Evolutionary conservation across 2,113 vertebrate species (phyloP).

Genomic region (Boleophthalmus pectinirostris): DNA sequence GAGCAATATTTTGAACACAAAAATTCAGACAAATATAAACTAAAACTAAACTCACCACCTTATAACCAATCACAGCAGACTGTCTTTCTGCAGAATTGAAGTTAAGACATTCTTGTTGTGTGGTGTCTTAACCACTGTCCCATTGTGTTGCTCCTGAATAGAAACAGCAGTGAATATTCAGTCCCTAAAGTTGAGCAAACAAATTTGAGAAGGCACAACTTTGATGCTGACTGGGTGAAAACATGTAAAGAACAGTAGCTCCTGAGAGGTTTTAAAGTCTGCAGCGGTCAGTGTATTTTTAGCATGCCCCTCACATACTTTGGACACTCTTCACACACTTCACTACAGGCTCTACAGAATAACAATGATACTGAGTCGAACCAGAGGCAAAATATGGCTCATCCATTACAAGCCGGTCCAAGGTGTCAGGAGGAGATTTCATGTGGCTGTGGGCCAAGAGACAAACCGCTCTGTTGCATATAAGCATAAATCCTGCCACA

Average conservation of each 20-base stretch:
- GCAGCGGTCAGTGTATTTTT: slow-evolving; percentile 1
- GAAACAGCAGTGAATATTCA: not conserved
- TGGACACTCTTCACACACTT: slow-evolving; percentile 3
- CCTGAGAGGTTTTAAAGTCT: not conserved
- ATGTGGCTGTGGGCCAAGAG: slow-evolving; percentile 9
- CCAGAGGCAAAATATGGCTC: slow-evolving; percentile 22
- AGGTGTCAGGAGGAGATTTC: slow-evolving; percentile 27
- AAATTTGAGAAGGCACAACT: not conserved
- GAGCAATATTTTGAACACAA: too few species aligned
- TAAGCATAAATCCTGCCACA: slow-evolving; percentile 35
- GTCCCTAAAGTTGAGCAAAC: not conserved
- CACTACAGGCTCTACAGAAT: slow-evolving; percentile 26
- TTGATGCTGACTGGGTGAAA: not conserved
- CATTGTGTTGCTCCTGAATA: not conserved
- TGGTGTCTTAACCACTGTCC: not conserved
- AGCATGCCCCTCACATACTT: slow-evolving; percentile 17
- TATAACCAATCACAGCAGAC: not conserved
- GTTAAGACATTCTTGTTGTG: not conserved
- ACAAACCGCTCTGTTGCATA: slow-evolving; percentile 15
- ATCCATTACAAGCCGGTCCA: slow-evolving; percentile 28
- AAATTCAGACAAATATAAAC: too few species aligned
- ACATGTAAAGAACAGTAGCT: not conserved
- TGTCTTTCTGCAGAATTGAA: not conserved
- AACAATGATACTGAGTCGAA: slow-evolving; percentile 27
- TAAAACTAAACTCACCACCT: too few species aligned